phyloP scores from a whole-genome alignment of 2,113 vertebrate species.

The Anolis carolinensis region DNA sequence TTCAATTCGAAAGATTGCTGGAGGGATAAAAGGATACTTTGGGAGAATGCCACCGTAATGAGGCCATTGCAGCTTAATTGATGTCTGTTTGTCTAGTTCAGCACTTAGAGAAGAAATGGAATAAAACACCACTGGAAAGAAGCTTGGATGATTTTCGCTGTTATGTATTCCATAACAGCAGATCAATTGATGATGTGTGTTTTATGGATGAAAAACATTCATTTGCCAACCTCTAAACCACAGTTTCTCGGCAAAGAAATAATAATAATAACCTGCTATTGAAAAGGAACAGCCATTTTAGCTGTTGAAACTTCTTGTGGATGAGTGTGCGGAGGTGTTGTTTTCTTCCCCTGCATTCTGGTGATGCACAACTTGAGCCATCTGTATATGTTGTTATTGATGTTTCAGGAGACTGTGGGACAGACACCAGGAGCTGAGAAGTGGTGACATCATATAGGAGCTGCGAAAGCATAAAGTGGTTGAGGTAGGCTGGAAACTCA shows the following conservation, averaged over 20 bases:
- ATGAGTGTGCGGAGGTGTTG: not conserved
- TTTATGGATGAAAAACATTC: constrained; percentile 1
- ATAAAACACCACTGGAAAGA: not conserved
- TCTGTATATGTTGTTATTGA: not conserved
- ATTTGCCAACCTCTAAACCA: not conserved
- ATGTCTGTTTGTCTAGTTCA: constrained; percentile 13
- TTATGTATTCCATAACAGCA: constrained; percentile 15
- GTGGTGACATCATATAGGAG: too few relatives aligned
- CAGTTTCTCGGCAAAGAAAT: accelerated
- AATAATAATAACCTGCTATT: not conserved
- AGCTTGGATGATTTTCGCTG: not conserved
- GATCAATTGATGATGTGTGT: not conserved
- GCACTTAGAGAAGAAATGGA: constrained; percentile 13
- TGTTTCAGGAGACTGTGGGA: not conserved
- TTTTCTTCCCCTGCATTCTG: not conserved
- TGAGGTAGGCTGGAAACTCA: not conserved
- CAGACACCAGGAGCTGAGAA: too few relatives aligned
- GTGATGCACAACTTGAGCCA: not conserved
- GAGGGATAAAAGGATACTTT: constrained; percentile 28
- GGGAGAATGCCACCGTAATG: constrained; percentile 33
- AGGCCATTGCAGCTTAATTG: constrained; percentile 10
- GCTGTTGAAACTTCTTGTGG: not conserved
- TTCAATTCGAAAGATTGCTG: constrained; percentile 26
- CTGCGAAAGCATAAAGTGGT: too few relatives aligned
- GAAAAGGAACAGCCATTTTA: not conserved